Evolutionary conservation across 2,797 vertebrate genomes (phyloP), one percentile per base, ranked within the genome.

Genomic region (Acipenser oxyrinchus): DNA sequence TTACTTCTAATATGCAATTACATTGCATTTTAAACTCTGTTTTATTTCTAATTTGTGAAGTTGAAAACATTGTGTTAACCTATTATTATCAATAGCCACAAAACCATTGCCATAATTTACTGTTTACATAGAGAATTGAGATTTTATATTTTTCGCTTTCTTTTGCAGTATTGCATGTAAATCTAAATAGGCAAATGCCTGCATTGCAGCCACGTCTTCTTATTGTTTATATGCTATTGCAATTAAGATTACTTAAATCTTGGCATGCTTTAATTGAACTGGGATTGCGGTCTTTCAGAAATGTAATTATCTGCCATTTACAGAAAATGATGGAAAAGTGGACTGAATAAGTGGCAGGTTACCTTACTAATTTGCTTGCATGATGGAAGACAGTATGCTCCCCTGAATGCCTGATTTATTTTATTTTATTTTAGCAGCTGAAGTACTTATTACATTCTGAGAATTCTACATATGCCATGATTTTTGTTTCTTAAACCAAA

Each of bases 231-330:
- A 70, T 74, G 78, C 74, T 70, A 15, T 71, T 69, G 70, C 71
- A 75, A 73, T 73, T 75, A 73, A 72, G 74, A 72, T 76, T 62
- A 69, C 71, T 76, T 76, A 70, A 73, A 71, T 76, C 65, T 68
- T 57, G 9, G 48, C 51, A 65, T 50, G 69, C 67, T 68, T 66
- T 74, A 75, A 72, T 74, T 74, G 67, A 68, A 68, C 64, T 68
- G 64, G 64, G 67, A 66, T 74, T 51, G 68, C 49, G 60, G 59
- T 61, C 62, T 70, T 74, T 73, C 73, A 76, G 70, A 71, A 59
- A 76, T 78, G 70, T 74, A 66, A 77, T 80, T 78, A 77, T 78
- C 69, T 66, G 58, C 69, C 74, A 76, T 76, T 76, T 70, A 71
- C 69, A 37, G 68, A 69, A 71, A 70, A 75, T 72, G 72, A 71